Base-by-base conservation (phyloP, 2,797 vertebrate species). In the Oreonectes daqikongensis region DNA sequence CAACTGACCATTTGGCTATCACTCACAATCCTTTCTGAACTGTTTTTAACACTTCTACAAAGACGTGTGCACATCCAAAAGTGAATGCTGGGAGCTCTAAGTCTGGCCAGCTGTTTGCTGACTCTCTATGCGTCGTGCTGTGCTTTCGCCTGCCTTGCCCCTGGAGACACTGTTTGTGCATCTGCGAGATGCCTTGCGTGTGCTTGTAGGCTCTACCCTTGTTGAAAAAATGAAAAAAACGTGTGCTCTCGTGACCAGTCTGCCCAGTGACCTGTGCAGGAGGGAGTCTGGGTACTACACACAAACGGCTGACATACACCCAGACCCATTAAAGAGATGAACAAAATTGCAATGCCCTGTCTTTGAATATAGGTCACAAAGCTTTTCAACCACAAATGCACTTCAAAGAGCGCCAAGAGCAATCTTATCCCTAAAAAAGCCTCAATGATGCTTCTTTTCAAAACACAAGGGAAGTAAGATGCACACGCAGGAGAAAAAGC, bases 361-460 rank as follows among this genome's bases (percentile, higher is more conserved):
- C 40, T 64, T 50, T 46, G 20, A 83, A 89, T 88, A 68, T 88
- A 86, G 87, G 88, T 89, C 88, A 85, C 75, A 18, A 14, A 1
- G 86, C 83, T 85, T 87, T 71, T 86, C 8, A 66, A 80, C 55
- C 70, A 61, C 57, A 67, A 79, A 85, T 65, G 82, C 50, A 44
- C 57, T 38, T 15, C 20, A 67, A 46, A 67, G 10, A 63, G 26
- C 8, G 9, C 30, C 42, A 57, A 67, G n/a, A 53, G 48, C 35
- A 32, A 46, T 30, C 73, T 26, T 40, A 5, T n/a, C 4, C 15
- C n/a, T n/a, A n/a, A 24, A 59, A 57, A 55, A 59, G 11, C 38
- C 53, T 15, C 38, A 32, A 44, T 17, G 30, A 40, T 8, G 18
- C 35, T 64, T 40, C 15, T 40, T 32, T n/a, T 53, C 20, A 20